phyloP scores from a whole-genome alignment of 2,888 invertebrate species.

The Helleia helle region DNA sequence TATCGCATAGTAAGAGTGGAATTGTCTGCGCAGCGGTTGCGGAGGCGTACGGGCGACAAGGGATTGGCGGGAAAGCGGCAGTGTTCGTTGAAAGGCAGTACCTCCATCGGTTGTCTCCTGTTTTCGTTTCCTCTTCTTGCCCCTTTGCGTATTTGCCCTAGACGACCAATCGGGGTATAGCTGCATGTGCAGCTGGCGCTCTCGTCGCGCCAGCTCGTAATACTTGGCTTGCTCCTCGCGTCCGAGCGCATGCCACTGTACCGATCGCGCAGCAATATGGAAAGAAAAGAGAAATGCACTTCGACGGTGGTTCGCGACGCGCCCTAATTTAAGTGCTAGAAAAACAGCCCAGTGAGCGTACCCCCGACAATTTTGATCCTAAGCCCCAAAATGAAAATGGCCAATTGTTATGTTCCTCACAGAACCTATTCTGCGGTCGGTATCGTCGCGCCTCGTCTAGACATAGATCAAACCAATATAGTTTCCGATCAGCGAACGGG shows the following conservation, averaged over 20 bases:
- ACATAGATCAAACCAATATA: conserved; percentile 72
- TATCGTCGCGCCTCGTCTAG: conserved; percentile 60
- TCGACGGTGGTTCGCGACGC: conserved; percentile 55
- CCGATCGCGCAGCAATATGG: conserved; percentile 69
- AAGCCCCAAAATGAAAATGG: conserved; percentile 61
- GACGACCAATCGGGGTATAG: conserved; percentile 99
- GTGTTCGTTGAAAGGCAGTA: conserved; percentile 76
- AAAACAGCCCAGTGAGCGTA: conserved; percentile 77
- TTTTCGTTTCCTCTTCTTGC: conserved; percentile 99
- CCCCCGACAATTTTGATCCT: conserved; percentile 64
- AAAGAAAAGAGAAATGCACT: conserved; percentile 73
- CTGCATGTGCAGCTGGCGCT: conserved; percentile 99
- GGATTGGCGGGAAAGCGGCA: conserved; percentile 37
- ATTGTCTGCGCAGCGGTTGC: conserved; percentile 13
- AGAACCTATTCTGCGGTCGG: conserved; percentile 75
- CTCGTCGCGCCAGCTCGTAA: conserved; percentile 98
- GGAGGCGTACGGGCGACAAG: conserved; percentile 15
- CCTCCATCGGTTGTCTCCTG: conserved; percentile 98
- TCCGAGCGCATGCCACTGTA: conserved; percentile 99
- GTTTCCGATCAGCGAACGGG: conserved; percentile 49
- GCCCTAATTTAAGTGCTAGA: conserved; percentile 79
- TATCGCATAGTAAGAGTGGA: not conserved
- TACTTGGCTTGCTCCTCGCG: conserved; percentile 99
- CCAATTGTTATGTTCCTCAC: conserved; percentile 70
- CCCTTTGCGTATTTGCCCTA: conserved; percentile 99